phyloP scores from a whole-genome alignment of 2,113 vertebrate genomes.

The Eulemur rufifrons region DNA sequence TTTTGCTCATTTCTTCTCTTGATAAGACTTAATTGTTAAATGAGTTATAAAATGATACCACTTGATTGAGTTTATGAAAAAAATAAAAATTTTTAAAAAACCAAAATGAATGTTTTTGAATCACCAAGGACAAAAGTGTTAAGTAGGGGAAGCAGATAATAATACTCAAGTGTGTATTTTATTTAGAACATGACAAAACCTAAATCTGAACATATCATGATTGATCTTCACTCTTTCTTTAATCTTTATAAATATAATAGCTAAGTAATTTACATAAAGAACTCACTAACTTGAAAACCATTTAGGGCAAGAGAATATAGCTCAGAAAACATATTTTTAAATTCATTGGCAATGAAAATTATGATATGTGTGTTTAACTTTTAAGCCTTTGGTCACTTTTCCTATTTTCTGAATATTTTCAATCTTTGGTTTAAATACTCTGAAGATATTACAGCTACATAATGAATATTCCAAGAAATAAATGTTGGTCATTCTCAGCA shows the following conservation, averaged over 20 bases:
- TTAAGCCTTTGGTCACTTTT: neutral
- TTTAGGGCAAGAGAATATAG: neutral
- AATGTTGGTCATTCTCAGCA: neutral
- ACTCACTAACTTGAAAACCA: neutral
- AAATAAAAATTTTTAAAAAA: neutral
- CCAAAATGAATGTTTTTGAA: neutral
- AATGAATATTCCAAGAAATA: neutral
- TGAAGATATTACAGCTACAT: neutral
- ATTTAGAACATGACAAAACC: neutral
- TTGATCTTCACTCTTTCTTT: neutral
- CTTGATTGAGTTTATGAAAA: neutral
- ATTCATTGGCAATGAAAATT: neutral
- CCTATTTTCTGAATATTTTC: neutral
- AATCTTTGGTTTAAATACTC: neutral
- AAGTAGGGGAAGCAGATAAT: neutral
- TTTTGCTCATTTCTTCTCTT: neutral
- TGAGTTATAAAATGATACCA: neutral
- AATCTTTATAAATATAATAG: neutral
- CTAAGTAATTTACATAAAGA: neutral
- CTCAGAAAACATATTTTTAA: neutral
- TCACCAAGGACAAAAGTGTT: neutral
- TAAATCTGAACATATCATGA: neutral
- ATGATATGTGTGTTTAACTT: neutral
- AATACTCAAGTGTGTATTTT: neutral
- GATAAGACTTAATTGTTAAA: neutral